Percentiles rank a stretch among this genome's conserved stretches.
Evolutionary conservation across 1,140 invertebrate genomes (phyloP).

Genomic region (Drosophila micromelanica): DNA sequence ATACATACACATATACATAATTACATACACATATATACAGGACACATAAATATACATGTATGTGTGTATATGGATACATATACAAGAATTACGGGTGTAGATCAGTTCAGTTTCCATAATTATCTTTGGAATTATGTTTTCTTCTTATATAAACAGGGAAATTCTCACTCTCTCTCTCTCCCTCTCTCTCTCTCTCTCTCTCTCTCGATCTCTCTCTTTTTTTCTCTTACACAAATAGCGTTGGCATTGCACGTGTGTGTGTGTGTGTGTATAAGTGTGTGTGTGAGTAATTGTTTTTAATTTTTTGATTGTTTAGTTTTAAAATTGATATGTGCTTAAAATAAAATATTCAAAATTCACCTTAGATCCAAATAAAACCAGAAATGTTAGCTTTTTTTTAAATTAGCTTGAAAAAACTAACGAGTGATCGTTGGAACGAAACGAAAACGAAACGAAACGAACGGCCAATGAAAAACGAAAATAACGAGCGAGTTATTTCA

Average conservation of each 20-base stretch:
- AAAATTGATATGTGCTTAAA: conserved; percentile 16
- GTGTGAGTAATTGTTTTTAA: conserved; percentile 1
- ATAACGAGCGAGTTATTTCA: background rate
- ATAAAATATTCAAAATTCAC: conserved; percentile 20
- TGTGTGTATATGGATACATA: background rate
- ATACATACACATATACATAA: background rate
- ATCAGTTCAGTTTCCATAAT: background rate
- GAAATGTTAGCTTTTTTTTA: background rate
- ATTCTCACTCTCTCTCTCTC: conserved; percentile 1
- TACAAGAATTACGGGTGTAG: conserved; percentile 2
- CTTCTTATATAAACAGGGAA: background rate
- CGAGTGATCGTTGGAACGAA: conserved; percentile 7
- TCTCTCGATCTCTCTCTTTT: conserved; percentile 2
- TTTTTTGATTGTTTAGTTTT: background rate
- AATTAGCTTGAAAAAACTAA: conserved; percentile 9
- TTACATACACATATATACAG: background rate
- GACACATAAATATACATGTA: background rate
- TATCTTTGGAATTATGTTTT: background rate
- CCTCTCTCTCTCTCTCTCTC: conserved; percentile 4
- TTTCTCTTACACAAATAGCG: conserved; percentile 2
- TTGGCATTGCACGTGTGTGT: conserved; percentile 17
- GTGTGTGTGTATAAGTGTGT: conserved; percentile 4
- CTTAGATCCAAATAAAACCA: conserved; percentile 14
- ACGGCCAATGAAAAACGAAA: background rate
- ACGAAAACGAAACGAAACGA: background rate